Conservation (phyloP, 1,140 invertebrate species). For the Armadillidium nasatum region DNA sequence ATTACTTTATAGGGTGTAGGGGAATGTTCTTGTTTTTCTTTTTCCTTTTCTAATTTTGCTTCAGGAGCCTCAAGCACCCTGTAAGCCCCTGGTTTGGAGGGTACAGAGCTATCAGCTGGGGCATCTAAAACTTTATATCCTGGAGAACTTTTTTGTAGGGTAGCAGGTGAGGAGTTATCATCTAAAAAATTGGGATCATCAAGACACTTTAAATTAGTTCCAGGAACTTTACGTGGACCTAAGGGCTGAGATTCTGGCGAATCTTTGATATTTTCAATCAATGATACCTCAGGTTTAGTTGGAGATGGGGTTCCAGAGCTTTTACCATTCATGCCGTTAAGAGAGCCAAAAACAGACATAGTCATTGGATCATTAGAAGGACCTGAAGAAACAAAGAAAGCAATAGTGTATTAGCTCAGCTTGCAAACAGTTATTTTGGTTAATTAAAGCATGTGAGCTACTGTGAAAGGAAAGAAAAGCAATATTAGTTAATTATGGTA, state of each 20-base stretch:
- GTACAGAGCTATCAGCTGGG: constrained; percentile 36
- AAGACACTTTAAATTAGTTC: constrained; percentile 54
- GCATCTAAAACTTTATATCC: constrained; percentile 43
- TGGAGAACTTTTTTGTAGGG: constrained; percentile 35
- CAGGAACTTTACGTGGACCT: constrained; percentile 50
- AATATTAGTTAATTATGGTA: too few species aligned
- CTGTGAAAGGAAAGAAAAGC: too few species aligned
- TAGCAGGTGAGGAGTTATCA: constrained; percentile 45
- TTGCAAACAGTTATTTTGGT: too few species aligned
- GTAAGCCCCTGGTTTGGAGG: constrained; percentile 38
- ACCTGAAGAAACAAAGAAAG: neutral
- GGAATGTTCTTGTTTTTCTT: constrained; percentile 40
- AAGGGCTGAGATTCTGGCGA: constrained; percentile 39
- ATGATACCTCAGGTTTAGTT: constrained; percentile 40
- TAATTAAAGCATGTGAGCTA: too few species aligned
- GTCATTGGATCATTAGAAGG: constrained; percentile 38
- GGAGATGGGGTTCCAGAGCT: constrained; percentile 44
- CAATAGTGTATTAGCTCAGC: neutral
- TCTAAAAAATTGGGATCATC: constrained; percentile 57
- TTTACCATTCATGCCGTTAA: constrained; percentile 45
- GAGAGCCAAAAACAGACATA: constrained; percentile 43
- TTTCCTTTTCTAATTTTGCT: constrained; percentile 37
- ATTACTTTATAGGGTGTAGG: constrained; percentile 44
- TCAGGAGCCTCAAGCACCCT: constrained; percentile 45
- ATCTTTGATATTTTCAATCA: constrained; percentile 42